Evolutionary conservation across 2,113 vertebrate genomes (phyloP).

Genomic region (Pomatorhinus ruficollis): DNA sequence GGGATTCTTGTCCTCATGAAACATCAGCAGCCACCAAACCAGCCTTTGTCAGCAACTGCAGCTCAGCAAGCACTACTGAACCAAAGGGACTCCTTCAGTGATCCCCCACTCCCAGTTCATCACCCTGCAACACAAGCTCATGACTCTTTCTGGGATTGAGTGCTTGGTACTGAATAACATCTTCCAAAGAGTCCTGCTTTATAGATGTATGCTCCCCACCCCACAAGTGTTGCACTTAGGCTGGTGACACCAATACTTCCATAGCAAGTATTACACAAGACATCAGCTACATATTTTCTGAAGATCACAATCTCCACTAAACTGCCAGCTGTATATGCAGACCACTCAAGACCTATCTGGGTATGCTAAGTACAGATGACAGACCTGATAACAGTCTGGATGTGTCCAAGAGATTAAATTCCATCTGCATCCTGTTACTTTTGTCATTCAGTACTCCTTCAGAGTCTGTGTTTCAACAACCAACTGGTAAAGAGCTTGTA

Average conservation of each 20-base stretch:
- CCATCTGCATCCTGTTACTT: not conserved
- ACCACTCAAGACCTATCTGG: conserved; percentile 28
- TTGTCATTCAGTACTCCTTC: not conserved
- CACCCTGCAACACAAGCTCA: not conserved
- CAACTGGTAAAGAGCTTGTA: not conserved
- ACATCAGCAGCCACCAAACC: not conserved
- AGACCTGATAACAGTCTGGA: not conserved
- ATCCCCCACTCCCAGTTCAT: not conserved
- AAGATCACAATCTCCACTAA: conserved; percentile 21
- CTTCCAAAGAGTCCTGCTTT: not conserved
- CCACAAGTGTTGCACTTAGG: not conserved
- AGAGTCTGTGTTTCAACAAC: not conserved
- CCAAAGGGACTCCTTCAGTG: not conserved
- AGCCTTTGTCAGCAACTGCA: not conserved
- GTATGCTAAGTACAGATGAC: conserved; percentile 32
- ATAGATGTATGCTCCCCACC: not conserved
- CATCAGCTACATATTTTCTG: not conserved
- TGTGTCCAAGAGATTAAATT: conserved; percentile 42
- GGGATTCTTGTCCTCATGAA: not conserved
- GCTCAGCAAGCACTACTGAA: not conserved
- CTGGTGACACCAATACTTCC: not conserved
- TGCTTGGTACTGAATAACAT: not conserved
- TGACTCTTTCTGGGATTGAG: not conserved
- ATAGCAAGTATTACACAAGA: not conserved
- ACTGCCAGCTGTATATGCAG: conserved; percentile 8